Conservation (phyloP, 2,888 invertebrate genomes). For the Nomada ruficornis region DNA sequence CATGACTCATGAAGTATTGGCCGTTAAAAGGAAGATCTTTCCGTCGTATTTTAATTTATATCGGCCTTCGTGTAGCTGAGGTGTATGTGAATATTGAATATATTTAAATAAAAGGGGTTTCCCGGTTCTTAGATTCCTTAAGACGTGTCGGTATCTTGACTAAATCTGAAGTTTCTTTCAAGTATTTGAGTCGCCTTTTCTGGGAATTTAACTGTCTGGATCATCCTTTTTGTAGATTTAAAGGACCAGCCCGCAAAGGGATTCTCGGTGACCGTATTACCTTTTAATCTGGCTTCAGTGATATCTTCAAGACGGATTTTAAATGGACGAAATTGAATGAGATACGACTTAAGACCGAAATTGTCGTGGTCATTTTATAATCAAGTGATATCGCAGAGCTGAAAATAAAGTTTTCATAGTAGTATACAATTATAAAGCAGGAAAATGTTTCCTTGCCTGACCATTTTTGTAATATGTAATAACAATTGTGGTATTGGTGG, state of each 20-base stretch:
- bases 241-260: constrained; percentile 22
- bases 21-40: too few relatives aligned
- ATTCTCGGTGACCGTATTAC: constrained; percentile 35
- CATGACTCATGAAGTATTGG: too few relatives aligned
- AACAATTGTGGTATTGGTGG: too few relatives aligned
- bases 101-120: not conserved
- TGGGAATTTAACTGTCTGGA: constrained; percentile 27
- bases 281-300: constrained; percentile 31
- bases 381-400: not conserved
- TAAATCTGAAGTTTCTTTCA: constrained; percentile 2
- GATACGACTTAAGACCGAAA: not conserved
- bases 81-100: not conserved
- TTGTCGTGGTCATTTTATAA: not conserved
- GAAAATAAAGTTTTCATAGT: not conserved
- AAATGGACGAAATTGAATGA: constrained; percentile 37
- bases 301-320: constrained; percentile 20
- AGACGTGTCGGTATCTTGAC: not conserved
- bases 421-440: not conserved
- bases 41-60: too few relatives aligned
- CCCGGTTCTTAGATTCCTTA: not conserved
- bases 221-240: constrained; percentile 15
- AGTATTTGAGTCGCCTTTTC: constrained; percentile 31
- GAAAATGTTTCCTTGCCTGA: too few relatives aligned
- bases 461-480: too few relatives aligned
- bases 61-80: too few relatives aligned